A percentile compares a stretch with the other conserved stretches of the same genome.
Evolutionary conservation across 2,113 vertebrate species (phyloP).

Genomic region (Cercocebus atys): DNA sequence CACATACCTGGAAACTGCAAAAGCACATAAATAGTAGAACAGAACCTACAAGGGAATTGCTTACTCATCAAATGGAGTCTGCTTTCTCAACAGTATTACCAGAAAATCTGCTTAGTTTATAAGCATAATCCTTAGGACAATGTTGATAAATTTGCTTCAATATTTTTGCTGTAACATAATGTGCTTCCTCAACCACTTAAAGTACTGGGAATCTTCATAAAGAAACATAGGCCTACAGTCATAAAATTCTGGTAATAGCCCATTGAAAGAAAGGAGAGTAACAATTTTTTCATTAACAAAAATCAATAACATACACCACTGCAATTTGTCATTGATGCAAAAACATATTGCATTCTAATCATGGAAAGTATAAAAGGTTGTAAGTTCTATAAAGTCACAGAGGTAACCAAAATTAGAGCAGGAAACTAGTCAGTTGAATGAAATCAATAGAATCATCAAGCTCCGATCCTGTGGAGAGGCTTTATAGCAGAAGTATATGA

Average conservation of each 20-base stretch:
- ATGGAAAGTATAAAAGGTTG: slow-evolving; percentile 42
- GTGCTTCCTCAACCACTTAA: background rate
- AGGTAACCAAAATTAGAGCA: slow-evolving; percentile 66
- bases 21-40: background rate
- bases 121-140: background rate
- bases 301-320: slow-evolving; percentile 61
- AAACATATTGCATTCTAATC: slow-evolving; percentile 64
- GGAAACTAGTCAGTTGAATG: slow-evolving; percentile 51
- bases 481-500: slow-evolving; percentile 39
- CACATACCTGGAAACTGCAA: slow-evolving; percentile 10
- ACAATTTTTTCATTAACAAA: slow-evolving; percentile 72
- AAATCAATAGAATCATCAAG: slow-evolving; percentile 67
- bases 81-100: background rate
- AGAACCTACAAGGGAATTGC: background rate
- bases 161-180: slow-evolving; percentile 46
- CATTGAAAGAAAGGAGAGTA: slow-evolving; percentile 51
- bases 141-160: slow-evolving; percentile 44
- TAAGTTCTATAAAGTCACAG: slow-evolving; percentile 49
- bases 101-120: background rate
- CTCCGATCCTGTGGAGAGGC: slow-evolving; percentile 3
- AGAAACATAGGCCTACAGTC: background rate
- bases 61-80: slow-evolving; percentile 22
- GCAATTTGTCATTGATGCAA: slow-evolving; percentile 51
- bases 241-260: slow-evolving; percentile 41
- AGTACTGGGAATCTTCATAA: slow-evolving; percentile 12